Conservation (phyloP, 1,140 invertebrate species). For the Macrocentrus cingulum region DNA sequence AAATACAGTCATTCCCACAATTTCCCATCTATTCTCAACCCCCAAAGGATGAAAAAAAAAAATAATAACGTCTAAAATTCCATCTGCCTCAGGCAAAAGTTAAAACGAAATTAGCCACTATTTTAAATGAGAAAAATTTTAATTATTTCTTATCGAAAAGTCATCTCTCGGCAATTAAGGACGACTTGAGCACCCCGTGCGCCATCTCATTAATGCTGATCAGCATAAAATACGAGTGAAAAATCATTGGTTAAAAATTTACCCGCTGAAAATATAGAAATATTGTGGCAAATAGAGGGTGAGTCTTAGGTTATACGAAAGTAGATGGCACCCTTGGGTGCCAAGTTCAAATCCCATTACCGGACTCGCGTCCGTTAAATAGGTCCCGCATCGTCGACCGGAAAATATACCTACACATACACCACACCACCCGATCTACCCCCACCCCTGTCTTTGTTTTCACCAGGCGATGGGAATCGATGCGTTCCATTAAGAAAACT, state of each 20-base stretch:
- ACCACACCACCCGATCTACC: slow-evolving; percentile 2
- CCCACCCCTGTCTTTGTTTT: slow-evolving; percentile 38
- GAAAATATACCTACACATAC: slow-evolving; percentile 55
- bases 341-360: slow-evolving; percentile 60
- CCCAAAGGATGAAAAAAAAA: no score
- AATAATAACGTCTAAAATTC: no score
- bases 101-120: slow-evolving; percentile 53
- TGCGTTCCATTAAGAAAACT: slow-evolving; percentile 39
- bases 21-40: no score
- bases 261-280: no score
- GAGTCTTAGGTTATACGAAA: slow-evolving; percentile 26
- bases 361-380: slow-evolving; percentile 61
- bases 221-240: no score
- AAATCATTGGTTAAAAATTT: no score
- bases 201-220: no score
- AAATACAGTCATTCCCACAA: no score
- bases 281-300: neutral
- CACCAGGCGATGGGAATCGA: slow-evolving; percentile 52
- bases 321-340: slow-evolving; percentile 53
- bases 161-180: slow-evolving; percentile 40
- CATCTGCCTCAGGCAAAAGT: slow-evolving; percentile 30
- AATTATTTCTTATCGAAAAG: slow-evolving; percentile 62
- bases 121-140: slow-evolving; percentile 61
- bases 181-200: no score
- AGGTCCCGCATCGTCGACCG: slow-evolving; percentile 61